Evolutionary conservation across 2,797 vertebrate genomes (phyloP), one percentile per base, ranked within the genome.

Genomic region (Carcharodon carcharias): DNA sequence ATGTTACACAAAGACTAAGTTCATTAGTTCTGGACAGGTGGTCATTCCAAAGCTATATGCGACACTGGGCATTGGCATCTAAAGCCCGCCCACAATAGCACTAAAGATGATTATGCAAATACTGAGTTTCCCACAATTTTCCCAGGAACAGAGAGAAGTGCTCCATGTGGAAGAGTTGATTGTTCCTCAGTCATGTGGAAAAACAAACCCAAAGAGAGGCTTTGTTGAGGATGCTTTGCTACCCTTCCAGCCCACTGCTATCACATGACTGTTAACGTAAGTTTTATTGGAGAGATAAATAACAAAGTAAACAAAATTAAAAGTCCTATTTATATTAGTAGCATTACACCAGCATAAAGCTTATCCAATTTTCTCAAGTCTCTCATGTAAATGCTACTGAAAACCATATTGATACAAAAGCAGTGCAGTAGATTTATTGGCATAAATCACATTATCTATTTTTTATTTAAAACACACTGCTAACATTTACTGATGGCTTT

Each of bases 81-180:
- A 97, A 97, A 97, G 96, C 97, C 97, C 97, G 77, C 97, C 97
- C 97, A 97, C 97, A 98, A 97, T 97, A 96, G 97, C 96, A 96
- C 97, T 97, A 98, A 98, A 98, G 98, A 98, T 92, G 97, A 98
- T 98, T 98, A 98, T 98, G 98, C 98, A 98, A 98, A 98, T 98
- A 69, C 2, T 85, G 97, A 97, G 97, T 97, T 97, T 97, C 97
- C 96, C 96, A 97, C 97, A 97, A 97, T 97, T 98, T 98, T 99
- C 98, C 98, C 98, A 98, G 98, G 98, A 98, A 98, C 96, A 97
- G 97, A 77, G 97, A 97, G 97, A 97, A 97, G 97, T 96, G 96
- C 96, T 97, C 96, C 97, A 87, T 96, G 97, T 97, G 97, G 97
- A 98, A 97, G 97, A 96, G 96, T 95, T 96, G 73, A 98, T 97